A percentile compares a stretch with the other conserved stretches of the same genome.
Evolutionary conservation across 2,888 invertebrate genomes (phyloP).

Genomic region (Sphecodes monilicornis): DNA sequence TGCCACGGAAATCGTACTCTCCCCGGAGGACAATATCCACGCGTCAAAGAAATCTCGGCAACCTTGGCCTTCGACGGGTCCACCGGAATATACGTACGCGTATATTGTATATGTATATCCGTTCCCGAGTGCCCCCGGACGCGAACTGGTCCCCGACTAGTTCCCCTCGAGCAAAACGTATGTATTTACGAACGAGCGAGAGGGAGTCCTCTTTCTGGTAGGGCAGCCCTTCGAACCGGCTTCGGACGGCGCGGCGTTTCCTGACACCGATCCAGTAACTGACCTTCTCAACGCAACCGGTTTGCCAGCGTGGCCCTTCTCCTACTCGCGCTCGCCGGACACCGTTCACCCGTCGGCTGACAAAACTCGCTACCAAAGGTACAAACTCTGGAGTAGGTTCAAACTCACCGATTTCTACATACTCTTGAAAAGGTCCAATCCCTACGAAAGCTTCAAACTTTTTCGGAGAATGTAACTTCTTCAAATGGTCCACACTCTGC

Average conservation of each 20-base stretch:
- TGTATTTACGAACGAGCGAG: not conserved
- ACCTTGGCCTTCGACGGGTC: slow-evolving; percentile 64
- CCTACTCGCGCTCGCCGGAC: not conserved
- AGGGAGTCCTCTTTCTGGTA: not conserved
- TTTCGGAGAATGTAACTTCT: not conserved
- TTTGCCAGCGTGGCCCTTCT: slow-evolving; percentile 34
- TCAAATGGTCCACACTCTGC: not conserved
- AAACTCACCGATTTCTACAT: not conserved
- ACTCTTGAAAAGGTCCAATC: not conserved
- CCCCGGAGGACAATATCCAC: no score
- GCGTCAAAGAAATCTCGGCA: slow-evolving; percentile 36
- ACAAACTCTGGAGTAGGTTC: not conserved
- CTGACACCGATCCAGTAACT: slow-evolving; percentile 59
- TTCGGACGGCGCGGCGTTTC: slow-evolving; percentile 11
- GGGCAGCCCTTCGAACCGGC: not conserved
- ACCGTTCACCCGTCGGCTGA: slow-evolving; percentile 37
- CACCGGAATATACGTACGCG: not conserved
- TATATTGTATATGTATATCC: not conserved
- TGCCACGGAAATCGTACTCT: no score
- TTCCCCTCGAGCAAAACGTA: not conserved
- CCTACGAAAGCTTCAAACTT: not conserved
- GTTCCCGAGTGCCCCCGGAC: not conserved
- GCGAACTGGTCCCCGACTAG: not conserved
- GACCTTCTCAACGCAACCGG: slow-evolving; percentile 71
- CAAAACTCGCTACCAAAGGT: not conserved